phyloP scores from a whole-genome alignment of 35 echinoderm and acorn worm genomes.

The Ophioderma brevispina region DNA sequence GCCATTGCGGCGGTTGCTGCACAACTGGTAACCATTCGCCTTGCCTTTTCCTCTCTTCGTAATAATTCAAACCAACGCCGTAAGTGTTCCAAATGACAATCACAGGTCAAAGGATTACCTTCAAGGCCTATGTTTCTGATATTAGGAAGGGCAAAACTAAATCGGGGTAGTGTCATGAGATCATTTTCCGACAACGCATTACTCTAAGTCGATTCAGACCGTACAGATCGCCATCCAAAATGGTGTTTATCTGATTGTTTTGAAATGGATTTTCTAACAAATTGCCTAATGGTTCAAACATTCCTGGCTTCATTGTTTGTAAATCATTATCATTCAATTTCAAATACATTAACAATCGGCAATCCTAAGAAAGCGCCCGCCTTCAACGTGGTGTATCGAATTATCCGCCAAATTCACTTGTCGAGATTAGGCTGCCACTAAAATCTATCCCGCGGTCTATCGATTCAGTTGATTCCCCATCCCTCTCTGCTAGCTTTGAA shows the following conservation, averaged over 20 bases:
- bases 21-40: not conserved
- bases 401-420: not conserved
- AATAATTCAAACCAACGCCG: not conserved
- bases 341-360: not conserved
- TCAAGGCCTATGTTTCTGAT: not conserved
- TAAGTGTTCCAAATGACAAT: not conserved
- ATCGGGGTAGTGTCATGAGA: not conserved
- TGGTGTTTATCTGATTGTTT: not conserved
- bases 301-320: not conserved
- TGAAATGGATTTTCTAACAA: not conserved
- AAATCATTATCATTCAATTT: not conserved
- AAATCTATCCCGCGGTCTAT: not conserved
- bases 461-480: not conserved
- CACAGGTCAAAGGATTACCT: conserved; percentile 19
- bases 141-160: not conserved
- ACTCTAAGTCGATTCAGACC: not conserved
- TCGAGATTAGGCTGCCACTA: conserved; percentile 1
- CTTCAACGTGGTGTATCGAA: not conserved
- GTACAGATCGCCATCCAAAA: not conserved
- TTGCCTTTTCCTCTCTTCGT: not conserved
- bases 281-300: not conserved
- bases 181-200: not conserved
- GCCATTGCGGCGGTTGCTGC: not conserved
- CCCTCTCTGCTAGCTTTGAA: too few species aligned
- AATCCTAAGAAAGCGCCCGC: not conserved